Evolutionary conservation across 2,888 invertebrate genomes (phyloP), one percentile per base, ranked within the genome.

Genomic region (Folsomia manolachei): DNA sequence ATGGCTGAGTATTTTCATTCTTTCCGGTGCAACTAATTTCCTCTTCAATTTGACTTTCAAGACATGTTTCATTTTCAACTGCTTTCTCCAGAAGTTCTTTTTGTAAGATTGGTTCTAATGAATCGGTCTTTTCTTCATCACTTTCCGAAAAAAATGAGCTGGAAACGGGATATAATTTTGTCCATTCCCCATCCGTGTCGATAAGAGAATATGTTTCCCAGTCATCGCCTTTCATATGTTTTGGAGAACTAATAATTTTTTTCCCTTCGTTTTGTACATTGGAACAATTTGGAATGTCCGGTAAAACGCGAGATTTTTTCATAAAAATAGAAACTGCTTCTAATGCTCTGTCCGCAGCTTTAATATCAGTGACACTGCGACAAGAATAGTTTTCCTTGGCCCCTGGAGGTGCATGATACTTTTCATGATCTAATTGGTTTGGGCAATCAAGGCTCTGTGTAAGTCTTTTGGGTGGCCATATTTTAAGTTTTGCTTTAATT

Each of bases 351-450:
- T 39, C 51, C 2, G 66, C 52, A 18, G 19, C 24, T 9, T 19
- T 52, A 21, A 60, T 19, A 7, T 60, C 60, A 7, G 60, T 7
- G 7, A 4, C 4, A 60, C n/a, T 60, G 4, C 60, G 25, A 27
- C 27, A 27, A 7, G n/a, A n/a, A n/a, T 27, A 64, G 27, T 27
- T 64, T 27, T 64, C 64, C 27, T 27, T 27, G 11, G 64, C 1
- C n/a, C 26, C 64, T 14, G 18, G 26, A 24, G 64, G 66, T 7
- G 66, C 66, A n/a, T 14, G 51, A 27, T 66, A 66, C 2, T 21
- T 52, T 23, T 51, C 64, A 39, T 14, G 39, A 39, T 4, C 39
- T 9, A 39, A 39, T 39, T 39, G 7, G 4, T 39, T 14, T 14
- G 39, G 39, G 14, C 4, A 39, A 14, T 39, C 39, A 14, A 14